Conservation (phyloP, 2,113 vertebrate species). For the Salvelinus alpinus region DNA sequence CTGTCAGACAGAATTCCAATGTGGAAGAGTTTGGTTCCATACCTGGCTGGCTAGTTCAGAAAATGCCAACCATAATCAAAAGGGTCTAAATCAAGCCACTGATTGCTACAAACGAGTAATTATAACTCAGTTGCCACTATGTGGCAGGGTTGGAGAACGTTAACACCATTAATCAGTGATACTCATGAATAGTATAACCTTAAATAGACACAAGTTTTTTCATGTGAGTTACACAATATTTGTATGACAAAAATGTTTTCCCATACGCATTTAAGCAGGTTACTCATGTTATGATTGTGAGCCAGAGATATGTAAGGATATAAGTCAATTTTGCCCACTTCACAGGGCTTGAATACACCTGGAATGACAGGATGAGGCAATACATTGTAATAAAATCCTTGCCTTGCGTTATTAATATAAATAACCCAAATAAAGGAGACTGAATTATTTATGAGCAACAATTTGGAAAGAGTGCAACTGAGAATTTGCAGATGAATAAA, state of each 20-base stretch:
- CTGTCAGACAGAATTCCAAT: too few relatives aligned
- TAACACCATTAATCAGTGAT: not conserved
- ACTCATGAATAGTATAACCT: too few relatives aligned
- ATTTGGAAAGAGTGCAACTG: slow-evolving; percentile 52
- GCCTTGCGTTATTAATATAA: slow-evolving; percentile 47
- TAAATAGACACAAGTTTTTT: too few relatives aligned
- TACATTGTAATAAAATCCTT: slow-evolving; percentile 26
- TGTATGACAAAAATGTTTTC: too few relatives aligned
- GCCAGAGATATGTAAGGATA: too few relatives aligned
- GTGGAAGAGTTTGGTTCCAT: too few relatives aligned
- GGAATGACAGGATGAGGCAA: slow-evolving; percentile 1
- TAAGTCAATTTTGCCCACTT: too few relatives aligned
- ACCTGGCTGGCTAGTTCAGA: too few relatives aligned
- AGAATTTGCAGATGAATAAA: slow-evolving; percentile 30
- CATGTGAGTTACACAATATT: too few relatives aligned
- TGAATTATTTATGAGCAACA: slow-evolving; percentile 72
- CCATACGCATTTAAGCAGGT: too few relatives aligned
- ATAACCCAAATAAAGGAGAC: slow-evolving; percentile 37
- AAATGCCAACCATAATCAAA: slow-evolving; percentile 44
- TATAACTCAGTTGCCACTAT: not conserved
- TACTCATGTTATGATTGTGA: too few relatives aligned
- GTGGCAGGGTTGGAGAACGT: not conserved
- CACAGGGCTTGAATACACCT: too few relatives aligned
- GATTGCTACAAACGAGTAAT: slow-evolving; percentile 60
- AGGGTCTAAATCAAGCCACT: slow-evolving; percentile 56